Evolutionary conservation across 1,140 invertebrate genomes (phyloP), one percentile per base, ranked within the genome.

Genomic region (Caenorhabditis inopinata): DNA sequence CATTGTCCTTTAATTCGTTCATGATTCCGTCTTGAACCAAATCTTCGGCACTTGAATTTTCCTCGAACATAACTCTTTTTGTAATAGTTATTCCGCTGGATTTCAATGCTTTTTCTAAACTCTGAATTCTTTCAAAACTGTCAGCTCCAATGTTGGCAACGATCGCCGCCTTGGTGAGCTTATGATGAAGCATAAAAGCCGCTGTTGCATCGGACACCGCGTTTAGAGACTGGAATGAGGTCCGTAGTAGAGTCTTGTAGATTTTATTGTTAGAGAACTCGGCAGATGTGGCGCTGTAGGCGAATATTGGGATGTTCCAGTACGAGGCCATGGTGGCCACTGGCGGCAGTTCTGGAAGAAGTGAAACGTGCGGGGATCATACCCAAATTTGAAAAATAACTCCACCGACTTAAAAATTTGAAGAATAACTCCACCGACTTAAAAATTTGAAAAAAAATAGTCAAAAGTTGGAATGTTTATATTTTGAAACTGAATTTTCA

Each of bases 241-340:
- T 48, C 38, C 85, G 74, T 2, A 85, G 78, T 1, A 86, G 53
- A 6, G 85, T 85, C 38, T 79, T 79, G 78, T 79, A 79, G 62
- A 78, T 27, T 42, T 78, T 47, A 6, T 27, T 29, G 38, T 85
- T 83, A 0, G 82, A 68, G 38, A 86, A 85, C 23, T 78, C 75
- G 12, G 79, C 85, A 14, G 62, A 51, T 14, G 85, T 82, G 7
- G 84, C 78, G 48, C 84, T 85, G 77, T 85, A 85, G n/a, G 84
- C 85, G 18, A 85, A 83, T 27, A 85, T 85, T 9, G 85, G 85
- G 18, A 86, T 62, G 35, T 85, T 85, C 85, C 85, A 85, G 46
- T 84, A 85, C 11, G 85, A 76, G 7, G 85, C 84, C 85, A 85
- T 85, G 38, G 85, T 86, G 3, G 81, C 79, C 3, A 85, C 85